Evolutionary conservation across 2,888 invertebrate genomes (phyloP).

Genomic region (Zonitis immaculata): DNA sequence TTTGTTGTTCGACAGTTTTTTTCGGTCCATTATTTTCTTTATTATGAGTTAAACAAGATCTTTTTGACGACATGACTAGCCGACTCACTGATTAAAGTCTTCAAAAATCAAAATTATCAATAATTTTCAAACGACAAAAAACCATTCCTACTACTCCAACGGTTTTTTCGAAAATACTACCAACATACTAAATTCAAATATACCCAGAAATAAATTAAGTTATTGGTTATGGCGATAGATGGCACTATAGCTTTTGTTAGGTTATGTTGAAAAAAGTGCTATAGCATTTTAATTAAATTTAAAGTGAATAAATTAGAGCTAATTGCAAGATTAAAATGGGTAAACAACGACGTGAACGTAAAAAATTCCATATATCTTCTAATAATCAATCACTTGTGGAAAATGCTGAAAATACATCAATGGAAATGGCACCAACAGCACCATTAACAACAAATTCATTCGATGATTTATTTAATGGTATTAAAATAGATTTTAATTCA

Average conservation of each 20-base stretch:
- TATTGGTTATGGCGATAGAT: too few species aligned
- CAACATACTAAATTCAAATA: conserved; percentile 3
- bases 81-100: not conserved
- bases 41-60: not conserved
- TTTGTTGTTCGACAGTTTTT: not conserved
- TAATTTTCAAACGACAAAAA: conserved; percentile 4
- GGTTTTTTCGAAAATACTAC: conserved; percentile 6
- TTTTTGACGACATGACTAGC: conserved; percentile 14
- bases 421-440: not conserved
- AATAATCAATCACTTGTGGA: not conserved
- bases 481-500: conserved; percentile 27
- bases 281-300: too few species aligned
- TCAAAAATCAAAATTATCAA: not conserved
- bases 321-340: too few species aligned
- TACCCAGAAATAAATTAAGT: too few species aligned
- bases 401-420: not conserved
- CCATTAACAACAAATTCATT: not conserved
- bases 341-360: not conserved
- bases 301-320: too few species aligned
- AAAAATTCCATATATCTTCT: not conserved
- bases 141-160: conserved; percentile 12
- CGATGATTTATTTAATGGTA: conserved; percentile 30
- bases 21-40: conserved; percentile 7
- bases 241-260: too few species aligned
- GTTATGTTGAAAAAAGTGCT: too few species aligned